Evolutionary conservation across 2,888 invertebrate species (phyloP).

Genomic region (Allolobophora icterica): DNA sequence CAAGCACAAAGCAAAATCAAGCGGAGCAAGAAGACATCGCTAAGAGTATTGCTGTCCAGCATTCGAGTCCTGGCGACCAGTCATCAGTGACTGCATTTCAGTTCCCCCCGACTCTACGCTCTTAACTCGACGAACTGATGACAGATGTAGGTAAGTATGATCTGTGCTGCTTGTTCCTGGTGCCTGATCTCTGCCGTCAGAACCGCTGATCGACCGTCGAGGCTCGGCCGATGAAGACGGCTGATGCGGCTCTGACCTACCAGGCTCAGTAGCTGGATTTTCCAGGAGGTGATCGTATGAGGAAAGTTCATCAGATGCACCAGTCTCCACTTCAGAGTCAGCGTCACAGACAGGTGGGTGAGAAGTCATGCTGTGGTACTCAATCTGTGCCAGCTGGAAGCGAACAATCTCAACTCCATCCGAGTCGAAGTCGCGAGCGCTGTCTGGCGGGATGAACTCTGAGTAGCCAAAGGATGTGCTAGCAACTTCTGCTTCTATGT

Average conservation of each 20-base stretch:
- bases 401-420: slow-evolving; percentile 47
- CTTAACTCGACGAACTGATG: background rate
- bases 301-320: background rate
- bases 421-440: slow-evolving; percentile 40
- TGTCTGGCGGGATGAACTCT: slow-evolving; percentile 36
- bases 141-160: background rate
- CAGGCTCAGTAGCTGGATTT: background rate
- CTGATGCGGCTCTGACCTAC: background rate
- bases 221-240: background rate
- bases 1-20: background rate
- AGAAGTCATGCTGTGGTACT: slow-evolving; percentile 43
- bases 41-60: slow-evolving; percentile 12
- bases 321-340: slow-evolving; percentile 20
- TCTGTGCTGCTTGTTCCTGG: background rate
- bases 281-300: slow-evolving; percentile 20
- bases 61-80: slow-evolving; percentile 20
- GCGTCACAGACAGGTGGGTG: slow-evolving; percentile 13
- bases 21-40: background rate
- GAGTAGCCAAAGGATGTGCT: slow-evolving; percentile 44
- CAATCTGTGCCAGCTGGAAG: slow-evolving; percentile 47
- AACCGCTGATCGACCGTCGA: background rate
- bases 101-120: slow-evolving; percentile 7
- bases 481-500: slow-evolving; percentile 44
- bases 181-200: background rate
- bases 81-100: slow-evolving; percentile 20